Conservation (phyloP, 2,113 vertebrate genomes). For the Hemicordylus capensis region DNA sequence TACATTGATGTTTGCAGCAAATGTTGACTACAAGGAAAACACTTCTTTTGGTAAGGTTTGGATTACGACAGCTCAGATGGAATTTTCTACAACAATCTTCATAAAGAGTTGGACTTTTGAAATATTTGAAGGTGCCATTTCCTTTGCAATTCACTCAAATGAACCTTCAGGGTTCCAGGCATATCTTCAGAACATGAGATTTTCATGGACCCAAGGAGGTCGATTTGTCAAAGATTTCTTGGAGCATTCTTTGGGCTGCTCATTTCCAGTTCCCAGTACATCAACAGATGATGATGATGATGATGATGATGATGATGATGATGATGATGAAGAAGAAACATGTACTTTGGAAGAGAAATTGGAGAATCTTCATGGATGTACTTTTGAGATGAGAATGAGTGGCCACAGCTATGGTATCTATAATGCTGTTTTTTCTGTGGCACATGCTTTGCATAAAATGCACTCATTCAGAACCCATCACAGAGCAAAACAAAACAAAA, state of each 20-base stretch:
- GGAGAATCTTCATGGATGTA: neutral
- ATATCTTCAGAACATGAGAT: neutral
- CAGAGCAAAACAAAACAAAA: neutral
- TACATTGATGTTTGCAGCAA: neutral
- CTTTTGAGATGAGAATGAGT: neutral
- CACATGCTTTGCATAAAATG: neutral
- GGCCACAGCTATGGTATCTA: neutral
- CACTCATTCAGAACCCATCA: neutral
- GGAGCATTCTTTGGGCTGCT: neutral
- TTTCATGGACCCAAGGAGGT: neutral
- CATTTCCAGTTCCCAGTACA: neutral
- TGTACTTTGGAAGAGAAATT: neutral
- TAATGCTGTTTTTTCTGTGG: neutral
- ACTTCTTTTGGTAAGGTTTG: neutral
- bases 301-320: too few species aligned
- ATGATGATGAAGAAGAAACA: too few species aligned
- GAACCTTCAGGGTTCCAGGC: neutral
- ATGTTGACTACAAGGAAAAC: neutral
- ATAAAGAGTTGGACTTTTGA: accelerated
- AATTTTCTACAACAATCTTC: neutral
- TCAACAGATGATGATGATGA: accelerated
- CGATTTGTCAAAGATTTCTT: neutral
- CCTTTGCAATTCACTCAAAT: neutral
- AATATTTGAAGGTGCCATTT: neutral
- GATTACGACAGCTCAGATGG: neutral